Percentiles rank a stretch among this genome's conserved stretches.
Conservation (phyloP, 2,888 invertebrate species). For the Pristionchus fissidentatus region DNA sequence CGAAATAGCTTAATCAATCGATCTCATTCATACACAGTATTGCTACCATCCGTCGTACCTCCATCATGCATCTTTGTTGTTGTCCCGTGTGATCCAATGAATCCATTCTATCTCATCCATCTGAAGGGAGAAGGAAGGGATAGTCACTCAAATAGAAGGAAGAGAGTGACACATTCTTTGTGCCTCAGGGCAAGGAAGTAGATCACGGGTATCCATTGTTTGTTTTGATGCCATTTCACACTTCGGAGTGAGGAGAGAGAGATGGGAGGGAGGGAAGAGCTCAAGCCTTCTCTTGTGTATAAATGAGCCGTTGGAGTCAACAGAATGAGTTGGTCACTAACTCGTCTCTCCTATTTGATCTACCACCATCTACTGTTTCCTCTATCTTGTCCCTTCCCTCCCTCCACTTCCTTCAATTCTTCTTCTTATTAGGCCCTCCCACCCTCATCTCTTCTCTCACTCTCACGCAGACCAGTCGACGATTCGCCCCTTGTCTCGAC, state of each 20-base stretch:
- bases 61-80: background rate
- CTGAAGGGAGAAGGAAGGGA: slow-evolving; percentile 7
- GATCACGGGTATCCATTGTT: background rate
- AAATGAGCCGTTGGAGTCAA: slow-evolving; percentile 15
- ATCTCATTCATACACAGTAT: slow-evolving; percentile 17
- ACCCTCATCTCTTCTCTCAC: too few relatives aligned
- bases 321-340: slow-evolving; percentile 4
- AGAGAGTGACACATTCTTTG: slow-evolving; percentile 13
- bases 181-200: slow-evolving; percentile 5
- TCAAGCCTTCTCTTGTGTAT: background rate
- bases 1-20: slow-evolving; percentile 63
- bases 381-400: slow-evolving; percentile 29
- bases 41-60: background rate
- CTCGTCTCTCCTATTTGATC: slow-evolving; percentile 16
- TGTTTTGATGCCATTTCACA: slow-evolving; percentile 24
- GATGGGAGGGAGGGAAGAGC: background rate
- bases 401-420: slow-evolving; percentile 41
- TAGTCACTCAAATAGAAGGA: slow-evolving; percentile 15
- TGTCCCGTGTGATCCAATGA: slow-evolving; percentile 24
- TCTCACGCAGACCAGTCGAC: slow-evolving; percentile 27
- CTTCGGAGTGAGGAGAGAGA: slow-evolving; percentile 36
- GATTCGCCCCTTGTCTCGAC: slow-evolving; percentile 3
- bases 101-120: background rate
- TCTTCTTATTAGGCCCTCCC: slow-evolving; percentile 5
- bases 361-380: slow-evolving; percentile 3